Percentiles rank a stretch among this genome's conserved stretches.
Evolutionary conservation across 2,888 invertebrate species (phyloP).

Genomic region (Lithophane ornitopus): DNA sequence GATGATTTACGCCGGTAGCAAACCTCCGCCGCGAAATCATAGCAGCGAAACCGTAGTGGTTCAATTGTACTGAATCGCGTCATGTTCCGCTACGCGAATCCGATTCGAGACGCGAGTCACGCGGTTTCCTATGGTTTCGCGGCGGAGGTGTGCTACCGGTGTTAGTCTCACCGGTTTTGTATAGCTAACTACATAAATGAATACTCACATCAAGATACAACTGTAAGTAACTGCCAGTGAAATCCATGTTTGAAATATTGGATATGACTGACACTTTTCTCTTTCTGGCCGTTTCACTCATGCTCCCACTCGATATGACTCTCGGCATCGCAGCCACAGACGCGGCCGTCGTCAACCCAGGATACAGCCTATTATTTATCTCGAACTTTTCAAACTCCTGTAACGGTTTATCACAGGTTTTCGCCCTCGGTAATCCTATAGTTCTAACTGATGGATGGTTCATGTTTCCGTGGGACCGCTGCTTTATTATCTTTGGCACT

Average conservation of each 20-base stretch:
- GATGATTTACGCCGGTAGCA: too few relatives aligned
- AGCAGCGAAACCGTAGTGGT: too few relatives aligned
- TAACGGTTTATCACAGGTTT: conserved; percentile 87
- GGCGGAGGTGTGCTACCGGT: too few relatives aligned
- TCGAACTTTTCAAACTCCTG: conserved; percentile 78
- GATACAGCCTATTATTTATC: conserved; percentile 74
- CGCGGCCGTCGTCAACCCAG: conserved; percentile 84
- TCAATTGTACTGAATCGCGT: too few relatives aligned
- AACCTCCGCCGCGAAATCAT: too few relatives aligned
- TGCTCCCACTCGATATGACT: conserved; percentile 87
- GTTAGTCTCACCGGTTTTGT: too few relatives aligned
- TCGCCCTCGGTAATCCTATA: conserved; percentile 85
- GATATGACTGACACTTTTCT: conserved; percentile 93
- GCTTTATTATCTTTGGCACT: conserved; percentile 82
- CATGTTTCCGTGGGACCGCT: conserved; percentile 84
- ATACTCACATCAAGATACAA: conserved; percentile 92
- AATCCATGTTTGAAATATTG: conserved; percentile 93
- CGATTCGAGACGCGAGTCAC: too few relatives aligned
- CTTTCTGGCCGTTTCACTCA: conserved; percentile 88
- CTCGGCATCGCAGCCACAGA: conserved; percentile 88
- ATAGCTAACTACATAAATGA: too few relatives aligned
- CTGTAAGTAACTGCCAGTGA: conserved; percentile 93
- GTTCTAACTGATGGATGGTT: conserved; percentile 87
- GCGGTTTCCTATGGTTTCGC: too few relatives aligned
- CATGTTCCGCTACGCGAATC: too few relatives aligned